phyloP scores from a whole-genome alignment of 2,797 vertebrate species.

The Xenops minutus region DNA sequence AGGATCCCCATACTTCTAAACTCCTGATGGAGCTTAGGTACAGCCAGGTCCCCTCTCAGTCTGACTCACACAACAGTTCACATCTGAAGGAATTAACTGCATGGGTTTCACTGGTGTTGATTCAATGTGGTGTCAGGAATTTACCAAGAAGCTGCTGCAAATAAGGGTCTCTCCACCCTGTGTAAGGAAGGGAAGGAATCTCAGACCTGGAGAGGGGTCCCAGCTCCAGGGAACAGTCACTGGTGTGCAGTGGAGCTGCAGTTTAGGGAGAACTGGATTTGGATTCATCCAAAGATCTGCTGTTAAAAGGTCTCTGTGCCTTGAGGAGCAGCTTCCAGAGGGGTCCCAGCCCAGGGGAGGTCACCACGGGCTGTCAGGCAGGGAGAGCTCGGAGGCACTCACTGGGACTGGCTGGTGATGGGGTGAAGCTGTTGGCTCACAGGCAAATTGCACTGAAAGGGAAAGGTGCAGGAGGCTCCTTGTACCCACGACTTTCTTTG shows the following conservation, averaged over 20 bases:
- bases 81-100: neutral
- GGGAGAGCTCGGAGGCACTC: neutral
- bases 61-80: neutral
- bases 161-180: neutral
- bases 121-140: neutral
- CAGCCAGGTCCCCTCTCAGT: neutral
- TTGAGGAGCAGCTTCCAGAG: neutral
- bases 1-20: neutral
- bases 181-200: neutral
- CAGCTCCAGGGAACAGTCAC: neutral
- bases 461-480: neutral
- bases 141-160: accelerated
- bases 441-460: neutral
- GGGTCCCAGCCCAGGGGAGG: neutral
- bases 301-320: neutral
- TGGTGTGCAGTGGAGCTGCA: neutral
- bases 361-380: neutral
- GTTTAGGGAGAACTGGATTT: neutral
- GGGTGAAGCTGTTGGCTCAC: neutral
- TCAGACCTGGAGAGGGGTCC: neutral
- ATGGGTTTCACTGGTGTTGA: neutral
- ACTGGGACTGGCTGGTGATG: neutral
- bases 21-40: neutral
- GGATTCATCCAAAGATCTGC: neutral
- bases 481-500: neutral